Conservation (phyloP, 2,888 invertebrate genomes). For the Suillia variegata region DNA sequence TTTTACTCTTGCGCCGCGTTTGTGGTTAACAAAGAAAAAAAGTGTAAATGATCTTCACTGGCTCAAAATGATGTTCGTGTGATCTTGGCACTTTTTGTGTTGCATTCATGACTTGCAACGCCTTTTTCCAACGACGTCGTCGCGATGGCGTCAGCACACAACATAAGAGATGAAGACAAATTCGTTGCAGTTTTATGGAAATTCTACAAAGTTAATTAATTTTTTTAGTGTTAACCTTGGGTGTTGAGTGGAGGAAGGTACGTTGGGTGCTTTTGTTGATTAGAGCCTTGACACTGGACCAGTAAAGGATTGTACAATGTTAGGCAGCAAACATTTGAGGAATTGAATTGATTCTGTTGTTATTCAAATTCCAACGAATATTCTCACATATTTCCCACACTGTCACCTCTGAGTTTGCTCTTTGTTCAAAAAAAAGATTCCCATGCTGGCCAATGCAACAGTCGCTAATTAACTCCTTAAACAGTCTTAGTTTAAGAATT, state of each 20-base stretch:
- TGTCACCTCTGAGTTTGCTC: neutral
- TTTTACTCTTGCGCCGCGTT: conserved; percentile 1
- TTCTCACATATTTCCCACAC: neutral
- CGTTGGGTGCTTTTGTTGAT: neutral
- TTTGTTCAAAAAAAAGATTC: neutral
- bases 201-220: conserved; percentile 15
- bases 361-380: no score
- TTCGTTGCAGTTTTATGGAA: conserved; percentile 6
- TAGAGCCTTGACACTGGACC: no score
- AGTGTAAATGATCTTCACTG: conserved; percentile 11
- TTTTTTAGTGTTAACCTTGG: neutral
- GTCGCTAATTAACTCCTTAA: neutral
- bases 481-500: neutral
- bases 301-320: no score
- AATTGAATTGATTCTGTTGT: no score
- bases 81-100: neutral
- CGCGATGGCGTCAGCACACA: no score
- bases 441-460: neutral
- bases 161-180: conserved; percentile 1
- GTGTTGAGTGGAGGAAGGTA: neutral
- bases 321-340: no score
- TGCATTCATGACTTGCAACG: conserved; percentile 1
- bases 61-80: neutral
- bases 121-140: neutral
- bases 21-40: conserved; percentile 8